Conservation (phyloP, 2,888 invertebrate species). For the Leucania comma region DNA sequence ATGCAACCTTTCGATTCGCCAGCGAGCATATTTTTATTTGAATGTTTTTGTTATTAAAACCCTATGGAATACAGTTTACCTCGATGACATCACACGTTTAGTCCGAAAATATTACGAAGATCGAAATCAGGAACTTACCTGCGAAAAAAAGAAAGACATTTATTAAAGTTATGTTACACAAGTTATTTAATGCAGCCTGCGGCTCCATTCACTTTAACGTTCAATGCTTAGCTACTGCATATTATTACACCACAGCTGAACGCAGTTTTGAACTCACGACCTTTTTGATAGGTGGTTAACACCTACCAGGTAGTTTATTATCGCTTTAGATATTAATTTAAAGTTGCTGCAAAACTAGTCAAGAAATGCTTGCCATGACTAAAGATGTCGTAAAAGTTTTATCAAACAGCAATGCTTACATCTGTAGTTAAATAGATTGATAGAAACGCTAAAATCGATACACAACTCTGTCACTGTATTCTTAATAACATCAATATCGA, state of each 20-base stretch:
- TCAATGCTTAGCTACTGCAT: conserved; percentile 52
- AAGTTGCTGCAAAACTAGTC: conserved; percentile 35
- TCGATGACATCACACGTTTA: conserved; percentile 12
- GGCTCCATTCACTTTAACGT: conserved; percentile 56
- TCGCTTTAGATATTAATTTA: conserved; percentile 55
- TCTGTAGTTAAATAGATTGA: background rate
- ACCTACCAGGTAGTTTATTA: conserved; percentile 54
- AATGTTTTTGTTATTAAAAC: background rate
- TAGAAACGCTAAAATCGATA: too few species aligned
- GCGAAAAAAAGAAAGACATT: conserved; percentile 66
- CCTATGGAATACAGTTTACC: background rate
- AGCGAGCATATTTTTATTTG: background rate
- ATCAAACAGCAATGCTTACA: conserved; percentile 1
- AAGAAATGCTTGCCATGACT: background rate
- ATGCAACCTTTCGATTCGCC: background rate
- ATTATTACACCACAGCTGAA: conserved; percentile 53
- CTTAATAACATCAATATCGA: background rate
- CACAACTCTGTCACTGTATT: too few species aligned
- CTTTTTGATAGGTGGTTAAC: conserved; percentile 57
- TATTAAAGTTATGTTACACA: conserved; percentile 34
- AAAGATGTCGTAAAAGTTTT: conserved; percentile 1
- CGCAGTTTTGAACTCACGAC: conserved; percentile 57
- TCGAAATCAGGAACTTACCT: conserved; percentile 68
- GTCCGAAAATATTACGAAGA: conserved; percentile 1
- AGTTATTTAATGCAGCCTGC: conserved; percentile 43